Evolutionary conservation across 1,140 invertebrate genomes (phyloP), one percentile per base, ranked within the genome.

Genomic region (Formica exsecta): DNA sequence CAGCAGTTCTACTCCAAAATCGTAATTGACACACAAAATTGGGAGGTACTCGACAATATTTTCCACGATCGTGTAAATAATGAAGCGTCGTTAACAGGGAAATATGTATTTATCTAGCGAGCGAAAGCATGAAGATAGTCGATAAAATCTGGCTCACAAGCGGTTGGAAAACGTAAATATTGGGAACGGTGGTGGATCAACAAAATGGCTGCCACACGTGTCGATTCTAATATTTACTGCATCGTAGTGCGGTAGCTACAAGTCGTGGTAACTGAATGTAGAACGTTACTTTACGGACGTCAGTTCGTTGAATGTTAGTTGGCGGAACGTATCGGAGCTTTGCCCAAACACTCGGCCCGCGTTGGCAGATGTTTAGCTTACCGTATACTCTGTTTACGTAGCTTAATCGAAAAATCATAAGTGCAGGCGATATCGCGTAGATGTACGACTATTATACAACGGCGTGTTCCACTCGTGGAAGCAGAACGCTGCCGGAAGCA

Each of bases 341-440:
- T 89, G 62, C 75, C 80, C 61, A 87, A 91, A 85, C 85, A 89
- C 89, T 87, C 66, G 32, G n/a, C 32, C 54, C 22, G 13, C 68
- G 44, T 57, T 48, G 16, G 41, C 79, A 88, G 86, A 85, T 91
- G 89, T 91, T 91, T 91, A 89, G 81, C 54, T 85, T 87, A 59
- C 76, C 81, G 75, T 57, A 61, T 75, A 71, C 22, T 76, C 85
- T 91, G 89, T 91, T 91, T 91, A 87, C 80, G 25, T 85, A 89
- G 85, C 73, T 89, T 91, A 91, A 91, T 91, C 85, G 90, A 91
- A 91, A 91, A 91, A 91, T 91, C 89, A 91, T 91, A 90, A 91
- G 86, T 90, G 54, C 38, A 59, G 13, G 51, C 51, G 32, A 61
- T 64, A 76, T 36, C 29, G 54, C 16, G 68, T 62, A 74, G 68